Evolutionary conservation across 2,888 invertebrate genomes (phyloP), one percentile per base, ranked within the genome.

Genomic region (Cephus pulcher): DNA sequence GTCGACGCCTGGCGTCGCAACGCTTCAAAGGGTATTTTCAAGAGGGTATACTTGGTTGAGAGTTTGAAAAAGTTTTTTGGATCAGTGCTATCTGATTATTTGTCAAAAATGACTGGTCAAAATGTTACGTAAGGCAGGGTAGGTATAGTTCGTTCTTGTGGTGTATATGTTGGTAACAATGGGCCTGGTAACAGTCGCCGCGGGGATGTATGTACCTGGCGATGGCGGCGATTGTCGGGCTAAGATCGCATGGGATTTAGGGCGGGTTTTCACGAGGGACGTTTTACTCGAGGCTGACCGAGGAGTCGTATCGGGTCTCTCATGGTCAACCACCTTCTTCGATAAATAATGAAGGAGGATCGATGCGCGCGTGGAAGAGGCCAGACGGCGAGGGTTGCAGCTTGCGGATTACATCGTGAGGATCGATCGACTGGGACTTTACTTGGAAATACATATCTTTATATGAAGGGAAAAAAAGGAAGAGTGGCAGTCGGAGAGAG

Each of bases 151-250:
- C 12, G 12, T 15, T 40, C 4, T 40, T 40, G 15, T 6, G 4
- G 37, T 1, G 2, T 4, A 6, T 6, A 40, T 6, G 40, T 40
- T 40, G 6, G 40, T 15, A 15, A 40, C 40, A 40, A 40, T 40
- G 4, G 40, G 12, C 1, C 4, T 15, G 40, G 40, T 40, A 15
- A 40, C 40, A 40, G 40, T 40, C 15, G 40, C 79, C 74, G 68
- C 77, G 78, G 74, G 70, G 71, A 75, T 77, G 34, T 12, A 80
- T 77, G 34, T 23, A 80, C 76, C 79, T 84, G 82, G 82, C 82
- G 82, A 77, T 74, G 73, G 34, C 78, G 74, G 86, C 86, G 84
- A 86, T 86, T 84, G 86, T 80, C 77, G 69, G 73, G 34, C 74
- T 78, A 76, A 81, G 79, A 84, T 84, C 81, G 82, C 78, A 83